A percentile compares a stretch with the other conserved stretches of the same genome.
Evolutionary conservation across 2,797 vertebrate genomes (phyloP).

Genomic region (Phyllotis vaccarum): DNA sequence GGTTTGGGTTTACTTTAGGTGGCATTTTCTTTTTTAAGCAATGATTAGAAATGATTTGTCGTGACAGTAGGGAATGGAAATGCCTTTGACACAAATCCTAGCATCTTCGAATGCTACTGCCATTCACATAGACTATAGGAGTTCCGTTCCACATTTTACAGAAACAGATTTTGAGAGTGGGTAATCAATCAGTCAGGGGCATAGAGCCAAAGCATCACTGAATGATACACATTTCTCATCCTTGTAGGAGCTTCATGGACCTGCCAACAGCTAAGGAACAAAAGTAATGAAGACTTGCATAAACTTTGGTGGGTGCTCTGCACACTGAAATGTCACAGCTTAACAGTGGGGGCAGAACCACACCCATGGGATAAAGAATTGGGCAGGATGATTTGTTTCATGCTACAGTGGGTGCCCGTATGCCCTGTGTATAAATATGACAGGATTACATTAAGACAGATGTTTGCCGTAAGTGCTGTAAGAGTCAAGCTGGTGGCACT

Average conservation of each 20-base stretch:
- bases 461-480: neutral
- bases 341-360: neutral
- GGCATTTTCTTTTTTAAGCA: neutral
- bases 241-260: conserved; percentile 95
- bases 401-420: neutral
- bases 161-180: conserved; percentile 50
- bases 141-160: conserved; percentile 5
- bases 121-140: neutral
- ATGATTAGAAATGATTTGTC: conserved; percentile 29
- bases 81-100: neutral
- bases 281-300: conserved; percentile 97
- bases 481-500: neutral
- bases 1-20: conserved; percentile 35
- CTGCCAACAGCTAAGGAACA: conserved; percentile 93
- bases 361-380: conserved; percentile 6
- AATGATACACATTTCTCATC: conserved; percentile 52
- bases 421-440: neutral
- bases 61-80: conserved; percentile 8
- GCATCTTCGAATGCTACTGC: conserved; percentile 23
- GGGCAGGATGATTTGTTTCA: neutral
- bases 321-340: neutral
- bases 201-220: conserved; percentile 46
- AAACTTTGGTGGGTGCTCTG: conserved; percentile 94
- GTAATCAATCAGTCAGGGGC: conserved; percentile 23
- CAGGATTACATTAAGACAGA: neutral